phyloP scores from a whole-genome alignment of 2,113 vertebrate species.

The Saguinus imperator region DNA sequence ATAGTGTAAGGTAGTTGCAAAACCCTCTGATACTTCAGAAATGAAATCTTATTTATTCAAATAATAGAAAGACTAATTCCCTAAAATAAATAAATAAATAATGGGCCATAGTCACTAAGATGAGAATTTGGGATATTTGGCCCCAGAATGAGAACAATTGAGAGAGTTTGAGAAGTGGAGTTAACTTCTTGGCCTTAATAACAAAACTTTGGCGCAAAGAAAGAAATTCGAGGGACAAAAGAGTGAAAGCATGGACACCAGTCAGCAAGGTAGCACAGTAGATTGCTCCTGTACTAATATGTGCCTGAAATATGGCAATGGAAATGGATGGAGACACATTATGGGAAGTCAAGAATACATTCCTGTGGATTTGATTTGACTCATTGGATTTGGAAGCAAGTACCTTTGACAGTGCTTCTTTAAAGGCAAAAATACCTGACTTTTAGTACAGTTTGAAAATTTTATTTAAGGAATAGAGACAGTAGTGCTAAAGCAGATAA shows the following conservation, averaged over 20 bases:
- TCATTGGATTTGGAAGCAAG: neutral
- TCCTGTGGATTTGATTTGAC: neutral
- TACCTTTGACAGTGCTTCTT: neutral
- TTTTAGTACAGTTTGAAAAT: neutral
- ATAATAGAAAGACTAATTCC: no score
- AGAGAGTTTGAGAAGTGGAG: neutral
- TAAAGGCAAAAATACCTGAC: neutral
- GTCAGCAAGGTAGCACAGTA: neutral
- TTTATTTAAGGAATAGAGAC: neutral
- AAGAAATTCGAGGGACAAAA: neutral
- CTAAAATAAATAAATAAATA: neutral
- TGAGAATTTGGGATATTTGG: neutral
- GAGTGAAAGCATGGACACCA: accelerated
- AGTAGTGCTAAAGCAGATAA: neutral
- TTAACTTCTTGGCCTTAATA: neutral
- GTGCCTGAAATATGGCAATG: neutral
- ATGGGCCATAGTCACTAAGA: neutral
- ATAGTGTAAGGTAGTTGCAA: no score
- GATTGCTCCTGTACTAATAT: neutral
- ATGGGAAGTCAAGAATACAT: neutral
- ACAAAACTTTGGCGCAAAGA: neutral
- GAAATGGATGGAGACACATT: neutral
- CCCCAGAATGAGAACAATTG: neutral
- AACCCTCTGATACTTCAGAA: no score
- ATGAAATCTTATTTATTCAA: no score